Percentiles rank a stretch among this genome's conserved stretches.
Evolutionary conservation across 2,888 invertebrate genomes (phyloP).

Genomic region (Leucophora obtusa): DNA sequence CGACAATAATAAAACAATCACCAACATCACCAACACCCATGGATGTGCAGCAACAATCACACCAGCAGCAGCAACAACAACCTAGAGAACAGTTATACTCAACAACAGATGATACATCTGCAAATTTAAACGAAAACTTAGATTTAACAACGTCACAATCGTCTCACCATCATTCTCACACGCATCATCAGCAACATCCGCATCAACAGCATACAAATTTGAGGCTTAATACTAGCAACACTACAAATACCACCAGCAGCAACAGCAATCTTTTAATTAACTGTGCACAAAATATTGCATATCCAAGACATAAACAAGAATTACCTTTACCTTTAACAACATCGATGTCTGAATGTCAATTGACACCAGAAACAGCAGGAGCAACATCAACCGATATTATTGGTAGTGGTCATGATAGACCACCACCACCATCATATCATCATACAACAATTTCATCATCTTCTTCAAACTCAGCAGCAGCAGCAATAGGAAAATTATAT

Average conservation of each 20-base stretch:
- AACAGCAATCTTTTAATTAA: slow-evolving; percentile 50
- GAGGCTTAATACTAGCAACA: slow-evolving; percentile 53
- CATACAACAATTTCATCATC: slow-evolving; percentile 52
- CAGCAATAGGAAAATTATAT: slow-evolving; percentile 34
- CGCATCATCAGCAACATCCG: slow-evolving; percentile 47
- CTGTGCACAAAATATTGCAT: slow-evolving; percentile 56
- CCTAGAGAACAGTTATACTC: slow-evolving; percentile 57
- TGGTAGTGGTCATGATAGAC: slow-evolving; percentile 48
- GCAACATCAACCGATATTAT: neutral
- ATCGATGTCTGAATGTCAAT: slow-evolving; percentile 55
- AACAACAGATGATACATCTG: slow-evolving; percentile 47
- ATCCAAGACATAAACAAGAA: slow-evolving; percentile 61
- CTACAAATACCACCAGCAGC: slow-evolving; percentile 31
- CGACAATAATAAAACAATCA: slow-evolving; percentile 69
- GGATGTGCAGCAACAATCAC: slow-evolving; percentile 44
- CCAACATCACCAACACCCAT: slow-evolving; percentile 67
- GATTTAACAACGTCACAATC: slow-evolving; percentile 60
- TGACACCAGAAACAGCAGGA: slow-evolving; percentile 44
- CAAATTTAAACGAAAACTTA: slow-evolving; percentile 46
- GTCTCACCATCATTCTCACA: slow-evolving; percentile 43
- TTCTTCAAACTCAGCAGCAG: slow-evolving; percentile 12
- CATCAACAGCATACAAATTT: slow-evolving; percentile 49
- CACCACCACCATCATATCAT: slow-evolving; percentile 70
- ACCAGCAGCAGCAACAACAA: slow-evolving; percentile 43
- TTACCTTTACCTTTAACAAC: slow-evolving; percentile 61